A percentile compares a stretch with the other conserved stretches of the same genome.
These are phyloP conservation scores for Diadegma fenestrale DNA, from an alignment of 2,888 invertebrate species.

Conservation along the genomic window DNA sequence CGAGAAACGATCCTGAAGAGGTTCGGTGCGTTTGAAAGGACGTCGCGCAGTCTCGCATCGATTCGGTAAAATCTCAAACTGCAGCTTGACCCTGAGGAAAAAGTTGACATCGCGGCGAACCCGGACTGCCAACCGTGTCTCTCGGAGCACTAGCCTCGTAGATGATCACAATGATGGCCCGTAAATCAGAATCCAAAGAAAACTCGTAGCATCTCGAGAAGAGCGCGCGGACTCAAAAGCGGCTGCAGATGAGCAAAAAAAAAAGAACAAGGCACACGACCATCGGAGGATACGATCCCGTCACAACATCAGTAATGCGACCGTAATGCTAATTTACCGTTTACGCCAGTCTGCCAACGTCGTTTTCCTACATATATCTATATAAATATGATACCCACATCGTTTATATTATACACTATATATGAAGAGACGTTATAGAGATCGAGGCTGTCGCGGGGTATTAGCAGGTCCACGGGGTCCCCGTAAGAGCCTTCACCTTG, in stretches of 20 bases:
- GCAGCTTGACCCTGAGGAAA: conserved; percentile 6
- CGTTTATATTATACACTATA: conserved; percentile 43
- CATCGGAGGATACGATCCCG: conserved; percentile 79
- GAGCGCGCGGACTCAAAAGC: conserved; percentile 34
- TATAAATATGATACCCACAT: conserved; percentile 33
- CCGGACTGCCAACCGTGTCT: background rate
- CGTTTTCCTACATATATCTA: conserved; percentile 40
- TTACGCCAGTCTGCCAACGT: conserved; percentile 72
- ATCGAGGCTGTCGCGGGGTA: conserved; percentile 51
- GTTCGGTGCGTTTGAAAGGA: background rate
- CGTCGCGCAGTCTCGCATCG: background rate
- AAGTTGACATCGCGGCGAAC: background rate
- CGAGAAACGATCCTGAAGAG: background rate
- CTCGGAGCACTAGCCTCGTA: background rate
- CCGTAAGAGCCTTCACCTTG: conserved; percentile 75
- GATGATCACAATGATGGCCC: conserved; percentile 55
- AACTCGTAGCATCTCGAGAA: conserved; percentile 45
- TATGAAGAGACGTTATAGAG: conserved; percentile 45
- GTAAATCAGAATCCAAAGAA: conserved; percentile 81
- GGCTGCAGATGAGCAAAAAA: conserved; percentile 26
- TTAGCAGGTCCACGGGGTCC: conserved; percentile 68
- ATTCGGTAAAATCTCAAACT: conserved; percentile 2
- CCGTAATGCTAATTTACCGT: conserved; percentile 84
- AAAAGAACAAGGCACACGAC: conserved; percentile 63
- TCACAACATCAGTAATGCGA: conserved; percentile 83